Evolutionary conservation across 2,888 invertebrate genomes (phyloP), one percentile per base, ranked within the genome.

Genomic region (Perdita meconis): DNA sequence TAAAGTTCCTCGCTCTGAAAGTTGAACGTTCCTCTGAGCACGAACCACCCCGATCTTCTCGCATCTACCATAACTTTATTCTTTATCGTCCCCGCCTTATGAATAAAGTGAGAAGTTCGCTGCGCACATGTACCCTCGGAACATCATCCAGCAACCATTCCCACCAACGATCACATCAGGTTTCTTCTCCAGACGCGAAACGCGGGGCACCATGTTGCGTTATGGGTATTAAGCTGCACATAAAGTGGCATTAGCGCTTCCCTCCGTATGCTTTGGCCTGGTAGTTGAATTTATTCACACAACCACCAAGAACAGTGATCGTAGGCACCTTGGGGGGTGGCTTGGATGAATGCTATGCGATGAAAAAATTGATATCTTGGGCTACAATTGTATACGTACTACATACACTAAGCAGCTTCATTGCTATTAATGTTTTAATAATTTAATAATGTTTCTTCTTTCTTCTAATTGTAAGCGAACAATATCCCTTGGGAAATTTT

Each of bases 201-300:
- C 22, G 34, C 59, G 65, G 59, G 69, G 70, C 80, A 87, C 87
- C 89, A 89, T 89, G 88, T 89, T 90, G 90, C 90, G 89, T 88
- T 90, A 90, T 82, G 89, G 86, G 84, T 87, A 90, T 90, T 88
- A 85, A 84, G 78, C 82, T 80, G 84, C 75, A 82, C 90, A 90
- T 91, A 91, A 91, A 91, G 83, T 84, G 87, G 90, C 85, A 91
- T 91, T 91, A 91, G 84, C 86, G 83, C 88, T 83, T 89, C 87
- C 87, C 88, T 6, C 90, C 89, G 88, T 89, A 88, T 89, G 90
- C 85, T 80, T 75, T 78, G 79, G 12, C 53, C 78, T 65, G 81
- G 26, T 81, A 78, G 16, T 42, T 50, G 50, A 79, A 73, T 79
- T 83, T 79, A 81, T 64, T 79, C 73, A 51, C 59, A 61, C 51